Conservation (phyloP, 2,888 invertebrate genomes). For the Pyrrhia umbra region DNA sequence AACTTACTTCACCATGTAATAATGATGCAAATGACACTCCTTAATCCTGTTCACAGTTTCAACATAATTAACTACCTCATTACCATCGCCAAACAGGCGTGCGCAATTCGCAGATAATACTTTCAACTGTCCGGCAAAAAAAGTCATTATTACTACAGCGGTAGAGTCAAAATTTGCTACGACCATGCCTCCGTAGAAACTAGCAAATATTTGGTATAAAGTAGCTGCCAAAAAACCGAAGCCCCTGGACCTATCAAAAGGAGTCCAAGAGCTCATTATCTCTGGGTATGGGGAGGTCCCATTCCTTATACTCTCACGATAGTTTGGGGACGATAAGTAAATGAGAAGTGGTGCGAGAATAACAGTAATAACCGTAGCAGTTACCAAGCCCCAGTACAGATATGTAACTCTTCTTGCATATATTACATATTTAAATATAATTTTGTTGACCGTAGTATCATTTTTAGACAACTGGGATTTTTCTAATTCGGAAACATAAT, state of each 20-base stretch:
- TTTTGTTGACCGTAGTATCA: conserved; percentile 59
- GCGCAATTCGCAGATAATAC: conserved; percentile 75
- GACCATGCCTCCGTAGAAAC: conserved; percentile 82
- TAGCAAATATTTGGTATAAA: conserved; percentile 73
- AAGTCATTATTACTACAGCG: conserved; percentile 81
- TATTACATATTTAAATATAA: conserved; percentile 73
- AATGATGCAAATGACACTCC: conserved; percentile 77
- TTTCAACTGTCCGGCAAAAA: conserved; percentile 82
- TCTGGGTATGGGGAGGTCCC: conserved; percentile 77
- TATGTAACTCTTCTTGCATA: conserved; percentile 79
- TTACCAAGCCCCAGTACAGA: conserved; percentile 78
- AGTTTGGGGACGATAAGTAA: conserved; percentile 68
- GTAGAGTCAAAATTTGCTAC: conserved; percentile 83
- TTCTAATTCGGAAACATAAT: conserved; percentile 75
- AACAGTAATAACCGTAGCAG: conserved; percentile 76
- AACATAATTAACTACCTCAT: conserved; percentile 57
- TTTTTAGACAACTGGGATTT: conserved; percentile 68
- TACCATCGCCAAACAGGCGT: conserved; percentile 71
- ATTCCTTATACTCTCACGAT: conserved; percentile 66
- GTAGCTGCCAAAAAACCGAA: conserved; percentile 74
- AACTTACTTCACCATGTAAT: conserved; percentile 76
- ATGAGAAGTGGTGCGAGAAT: conserved; percentile 76
- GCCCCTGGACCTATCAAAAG: conserved; percentile 77
- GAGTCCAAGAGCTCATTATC: conserved; percentile 83
- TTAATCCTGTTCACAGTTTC: conserved; percentile 71